Evolutionary conservation across 2,113 vertebrate genomes (phyloP), one percentile per base, ranked within the genome.

Genomic region (Chlorocebus sabaeus): DNA sequence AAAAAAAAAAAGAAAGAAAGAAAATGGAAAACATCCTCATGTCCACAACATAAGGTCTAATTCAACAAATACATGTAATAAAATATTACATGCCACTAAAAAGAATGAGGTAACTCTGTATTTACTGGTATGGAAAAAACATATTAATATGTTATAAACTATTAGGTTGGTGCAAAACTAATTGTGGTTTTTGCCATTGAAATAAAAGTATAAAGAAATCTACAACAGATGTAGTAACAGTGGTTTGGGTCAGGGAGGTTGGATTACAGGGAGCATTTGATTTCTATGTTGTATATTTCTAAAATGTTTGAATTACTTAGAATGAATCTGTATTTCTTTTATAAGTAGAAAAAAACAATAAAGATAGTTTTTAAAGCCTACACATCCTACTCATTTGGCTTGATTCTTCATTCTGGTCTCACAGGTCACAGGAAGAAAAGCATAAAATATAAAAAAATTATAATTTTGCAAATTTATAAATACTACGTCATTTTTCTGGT

Each of bases 301-400:
- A 1, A 94, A 64, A 80, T 80, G 14, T 73, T 92, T 83, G 81
- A 78, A 48, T 90, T 92, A 48, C 11, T 87, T 84, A 89, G 38
- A 55, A 35, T 80, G 83, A 97, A 45, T 72, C 43, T 96, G n/a
- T 79, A 61, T 70, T 73, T 95, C 96, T 96, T 96, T 88, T 61
- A 25, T 70, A 92, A 93, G 8, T 59, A 70, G 84, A 67, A 73
- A 80, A 88, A 96, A 75, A 61, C 14, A 76, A 73, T 81, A 81
- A 92, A 94, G 30, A n/a, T 38, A 35, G 43, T 68, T 93, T 95
- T 68, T 16, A 68, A 80, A 80, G 17, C 40, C 76, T 83, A 18
- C 2, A 9, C 0, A 48, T 72, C 22, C 22, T 87, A 61, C 25
- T 82, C 4, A 35, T 59, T 91, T 90, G 50, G 35, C 5, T 85